Evolutionary conservation across 2,888 invertebrate genomes (phyloP).

Genomic region (Eristalis tenax): DNA sequence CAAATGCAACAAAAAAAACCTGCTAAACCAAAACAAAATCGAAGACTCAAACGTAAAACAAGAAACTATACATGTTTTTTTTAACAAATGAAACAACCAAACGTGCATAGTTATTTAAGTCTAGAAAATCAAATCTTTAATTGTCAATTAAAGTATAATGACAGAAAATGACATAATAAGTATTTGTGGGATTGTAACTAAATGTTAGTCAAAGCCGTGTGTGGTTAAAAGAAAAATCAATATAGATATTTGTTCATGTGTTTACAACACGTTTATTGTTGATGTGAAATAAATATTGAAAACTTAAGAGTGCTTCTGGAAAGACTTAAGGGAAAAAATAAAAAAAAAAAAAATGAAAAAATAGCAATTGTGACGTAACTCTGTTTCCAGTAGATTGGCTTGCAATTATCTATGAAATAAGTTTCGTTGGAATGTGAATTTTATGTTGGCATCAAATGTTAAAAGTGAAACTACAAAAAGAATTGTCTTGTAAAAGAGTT

Average conservation of each 20-base stretch:
- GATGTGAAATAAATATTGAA: constrained; percentile 39
- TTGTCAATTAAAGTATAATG: constrained; percentile 68
- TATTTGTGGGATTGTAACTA: constrained; percentile 49
- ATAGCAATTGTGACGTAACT: constrained; percentile 12
- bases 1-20: constrained; percentile 2
- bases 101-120: constrained; percentile 22
- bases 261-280: constrained; percentile 46
- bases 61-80: constrained; percentile 37
- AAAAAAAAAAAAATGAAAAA: background rate
- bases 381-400: constrained; percentile 39
- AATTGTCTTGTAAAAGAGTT: too few species aligned
- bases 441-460: background rate
- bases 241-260: constrained; percentile 58
- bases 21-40: background rate
- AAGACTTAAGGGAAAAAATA: background rate
- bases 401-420: constrained; percentile 14
- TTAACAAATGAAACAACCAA: constrained; percentile 17
- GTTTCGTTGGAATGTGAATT: constrained; percentile 28
- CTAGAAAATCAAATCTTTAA: constrained; percentile 33
- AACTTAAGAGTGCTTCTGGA: constrained; percentile 6
- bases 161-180: constrained; percentile 41
- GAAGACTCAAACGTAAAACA: constrained; percentile 19
- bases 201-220: constrained; percentile 54
- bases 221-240: constrained; percentile 38
- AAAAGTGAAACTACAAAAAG: too few species aligned